Conservation (phyloP, 2,797 vertebrate genomes). For the Cirrhinus molitorella region DNA sequence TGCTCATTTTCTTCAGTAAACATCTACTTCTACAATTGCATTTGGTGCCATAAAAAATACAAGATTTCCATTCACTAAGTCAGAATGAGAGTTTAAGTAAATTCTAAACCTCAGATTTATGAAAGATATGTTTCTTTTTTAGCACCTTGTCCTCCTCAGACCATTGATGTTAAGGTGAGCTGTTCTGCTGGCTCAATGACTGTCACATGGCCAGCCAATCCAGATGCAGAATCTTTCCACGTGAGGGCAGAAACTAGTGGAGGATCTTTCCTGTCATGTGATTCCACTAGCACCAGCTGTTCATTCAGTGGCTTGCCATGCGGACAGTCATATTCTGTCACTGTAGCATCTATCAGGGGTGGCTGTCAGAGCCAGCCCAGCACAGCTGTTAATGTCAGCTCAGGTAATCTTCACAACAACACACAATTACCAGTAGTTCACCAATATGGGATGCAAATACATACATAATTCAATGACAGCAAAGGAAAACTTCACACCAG, state of each 20-base stretch:
- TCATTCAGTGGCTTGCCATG: slow-evolving; percentile 70
- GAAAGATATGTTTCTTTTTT: slow-evolving; percentile 4
- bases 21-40: neutral
- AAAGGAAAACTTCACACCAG: neutral
- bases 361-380: slow-evolving; percentile 73
- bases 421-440: neutral
- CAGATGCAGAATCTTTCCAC: slow-evolving; percentile 69
- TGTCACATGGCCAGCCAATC: slow-evolving; percentile 74
- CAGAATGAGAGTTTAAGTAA: neutral
- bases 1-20: neutral
- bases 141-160: slow-evolving; percentile 75
- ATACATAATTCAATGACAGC: neutral
- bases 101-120: neutral
- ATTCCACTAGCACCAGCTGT: slow-evolving; percentile 69
- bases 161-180: slow-evolving; percentile 60
- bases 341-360: slow-evolving; percentile 67
- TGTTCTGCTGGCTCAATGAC: slow-evolving; percentile 66
- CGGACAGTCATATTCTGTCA: slow-evolving; percentile 74
- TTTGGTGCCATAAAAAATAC: neutral
- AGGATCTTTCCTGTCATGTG: slow-evolving; percentile 63
- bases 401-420: slow-evolving; percentile 69
- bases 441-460: neutral
- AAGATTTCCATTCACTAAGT: neutral
- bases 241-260: slow-evolving; percentile 66
- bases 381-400: slow-evolving; percentile 40